Evolutionary conservation across 2,113 vertebrate species (phyloP).

Genomic region (Actinemys pallida): DNA sequence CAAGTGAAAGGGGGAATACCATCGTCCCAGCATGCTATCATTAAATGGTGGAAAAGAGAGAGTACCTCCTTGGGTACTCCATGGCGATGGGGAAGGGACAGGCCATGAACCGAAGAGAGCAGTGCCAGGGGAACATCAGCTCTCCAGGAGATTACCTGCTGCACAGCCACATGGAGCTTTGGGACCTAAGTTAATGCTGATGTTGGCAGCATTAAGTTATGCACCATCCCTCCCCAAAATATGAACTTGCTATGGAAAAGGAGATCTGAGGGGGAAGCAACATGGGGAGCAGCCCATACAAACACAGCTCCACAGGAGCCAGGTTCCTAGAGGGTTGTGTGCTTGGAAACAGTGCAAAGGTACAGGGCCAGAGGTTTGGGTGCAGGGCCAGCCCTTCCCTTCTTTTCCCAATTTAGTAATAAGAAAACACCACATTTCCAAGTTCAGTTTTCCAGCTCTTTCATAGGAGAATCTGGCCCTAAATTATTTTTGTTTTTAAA

Average conservation of each 20-base stretch:
- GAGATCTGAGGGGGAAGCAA: background rate
- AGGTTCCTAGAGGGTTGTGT: background rate
- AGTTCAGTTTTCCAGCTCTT: background rate
- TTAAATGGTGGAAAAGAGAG: background rate
- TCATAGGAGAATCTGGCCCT: fast-evolving
- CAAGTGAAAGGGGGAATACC: background rate
- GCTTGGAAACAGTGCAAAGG: background rate
- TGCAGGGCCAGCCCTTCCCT: background rate
- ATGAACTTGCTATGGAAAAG: background rate
- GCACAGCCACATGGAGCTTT: background rate
- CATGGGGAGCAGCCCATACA: background rate
- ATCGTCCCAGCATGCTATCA: fast-evolving
- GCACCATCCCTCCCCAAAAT: background rate
- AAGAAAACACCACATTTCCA: background rate
- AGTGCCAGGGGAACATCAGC: background rate
- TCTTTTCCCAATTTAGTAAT: fast-evolving
- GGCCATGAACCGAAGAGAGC: background rate
- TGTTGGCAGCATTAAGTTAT: background rate
- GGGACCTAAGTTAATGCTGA: background rate
- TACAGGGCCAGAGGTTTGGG: fast-evolving
- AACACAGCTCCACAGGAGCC: background rate
- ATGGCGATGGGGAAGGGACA: no score
- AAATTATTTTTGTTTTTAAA: background rate
- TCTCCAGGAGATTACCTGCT: background rate
- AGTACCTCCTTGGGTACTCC: background rate